Percentiles rank a stretch among this genome's conserved stretches.
phyloP scores from a whole-genome alignment of 2,113 vertebrate genomes.

The Poecilia latipinna region DNA sequence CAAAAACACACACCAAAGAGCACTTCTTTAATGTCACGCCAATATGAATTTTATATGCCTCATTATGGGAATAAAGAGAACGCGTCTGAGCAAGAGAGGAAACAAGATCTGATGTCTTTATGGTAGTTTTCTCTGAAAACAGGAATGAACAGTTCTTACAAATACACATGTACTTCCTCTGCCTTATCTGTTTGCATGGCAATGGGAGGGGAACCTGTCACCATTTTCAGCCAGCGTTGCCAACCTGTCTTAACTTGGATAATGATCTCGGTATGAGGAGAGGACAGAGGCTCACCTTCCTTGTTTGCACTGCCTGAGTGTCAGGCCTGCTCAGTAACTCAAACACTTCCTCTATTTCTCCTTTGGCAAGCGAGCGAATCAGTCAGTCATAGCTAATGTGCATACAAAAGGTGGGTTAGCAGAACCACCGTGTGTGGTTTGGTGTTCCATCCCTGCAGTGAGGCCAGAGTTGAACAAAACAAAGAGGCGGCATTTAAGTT shows the following conservation, averaged over 20 bases:
- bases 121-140: background rate
- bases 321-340: conserved; percentile 36
- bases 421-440: conserved; percentile 12
- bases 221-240: background rate
- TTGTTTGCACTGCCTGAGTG: conserved; percentile 37
- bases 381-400: conserved; percentile 27
- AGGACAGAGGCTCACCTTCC: conserved; percentile 1
- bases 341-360: conserved; percentile 18
- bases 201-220: conserved; percentile 37
- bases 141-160: background rate
- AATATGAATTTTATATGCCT: background rate
- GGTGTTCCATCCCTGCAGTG: background rate
- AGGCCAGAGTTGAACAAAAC: conserved; percentile 10
- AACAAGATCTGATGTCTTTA: conserved; percentile 1
- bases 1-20: background rate
- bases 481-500: conserved; percentile 16
- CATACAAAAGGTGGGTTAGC: conserved; percentile 30
- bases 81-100: background rate
- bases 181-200: conserved; percentile 3
- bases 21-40: background rate
- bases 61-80: background rate
- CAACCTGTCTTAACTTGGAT: conserved; percentile 9
- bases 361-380: conserved; percentile 8
- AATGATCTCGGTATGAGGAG: conserved; percentile 20
- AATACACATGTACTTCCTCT: background rate